Evolutionary conservation across 2,888 invertebrate genomes (phyloP).

Genomic region (Sphaeridia pumilis): DNA sequence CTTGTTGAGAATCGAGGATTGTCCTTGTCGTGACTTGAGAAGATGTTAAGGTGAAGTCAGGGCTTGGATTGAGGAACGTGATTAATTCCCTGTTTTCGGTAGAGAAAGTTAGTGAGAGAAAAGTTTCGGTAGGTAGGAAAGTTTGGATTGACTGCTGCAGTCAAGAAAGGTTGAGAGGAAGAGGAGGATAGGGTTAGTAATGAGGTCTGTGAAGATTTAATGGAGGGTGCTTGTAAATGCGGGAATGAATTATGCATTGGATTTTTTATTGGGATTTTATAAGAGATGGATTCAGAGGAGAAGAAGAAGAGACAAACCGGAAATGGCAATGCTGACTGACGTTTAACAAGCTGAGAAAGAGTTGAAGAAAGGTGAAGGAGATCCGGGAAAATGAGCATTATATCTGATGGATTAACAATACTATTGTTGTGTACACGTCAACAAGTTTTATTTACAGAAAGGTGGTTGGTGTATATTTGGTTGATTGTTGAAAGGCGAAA

Average conservation of each 20-base stretch:
- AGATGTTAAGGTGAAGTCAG: not conserved
- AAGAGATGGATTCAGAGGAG: not conserved
- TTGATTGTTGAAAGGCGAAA: constrained; percentile 3
- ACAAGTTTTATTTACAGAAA: not conserved
- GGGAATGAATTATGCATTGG: constrained; percentile 26
- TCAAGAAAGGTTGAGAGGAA: not conserved
- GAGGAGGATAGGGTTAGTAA: not conserved
- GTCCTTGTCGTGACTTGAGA: not conserved
- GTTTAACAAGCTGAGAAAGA: not conserved
- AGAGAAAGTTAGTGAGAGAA: too few relatives aligned
- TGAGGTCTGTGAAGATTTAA: constrained; percentile 12
- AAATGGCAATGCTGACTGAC: not conserved
- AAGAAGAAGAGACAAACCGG: not conserved
- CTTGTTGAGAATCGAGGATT: not conserved
- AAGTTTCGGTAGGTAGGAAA: too few relatives aligned
- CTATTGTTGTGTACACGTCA: not conserved
- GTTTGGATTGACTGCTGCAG: too few relatives aligned
- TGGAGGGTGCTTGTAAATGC: constrained; percentile 26
- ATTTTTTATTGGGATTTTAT: not conserved
- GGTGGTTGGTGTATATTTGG: too few relatives aligned
- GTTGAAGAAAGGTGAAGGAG: not conserved
- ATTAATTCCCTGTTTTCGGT: too few relatives aligned
- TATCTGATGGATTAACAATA: not conserved
- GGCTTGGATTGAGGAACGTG: constrained; percentile 1
- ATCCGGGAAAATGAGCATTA: not conserved